These are phyloP conservation scores for Uria aalge DNA, from an alignment of 2,113 vertebrate species.

Conservation along the genomic window DNA sequence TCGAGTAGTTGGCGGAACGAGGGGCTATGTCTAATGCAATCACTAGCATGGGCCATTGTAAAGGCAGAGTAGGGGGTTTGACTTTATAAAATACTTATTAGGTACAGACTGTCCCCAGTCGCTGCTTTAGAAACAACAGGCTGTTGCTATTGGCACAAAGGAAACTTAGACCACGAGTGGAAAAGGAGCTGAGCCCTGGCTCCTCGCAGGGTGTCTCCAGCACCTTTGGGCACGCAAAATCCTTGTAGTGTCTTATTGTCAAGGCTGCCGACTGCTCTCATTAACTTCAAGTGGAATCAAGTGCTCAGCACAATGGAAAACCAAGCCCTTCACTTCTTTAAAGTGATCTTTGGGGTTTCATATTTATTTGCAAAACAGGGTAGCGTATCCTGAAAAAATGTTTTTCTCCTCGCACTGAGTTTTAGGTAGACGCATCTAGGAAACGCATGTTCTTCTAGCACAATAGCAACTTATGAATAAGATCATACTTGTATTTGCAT, in stretches of 20 bases:
- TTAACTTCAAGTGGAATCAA: conserved; percentile 51
- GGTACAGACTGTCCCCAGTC: not conserved
- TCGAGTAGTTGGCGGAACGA: not conserved
- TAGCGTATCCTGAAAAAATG: not conserved
- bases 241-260: not conserved
- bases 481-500: conserved; percentile 77
- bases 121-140: not conserved
- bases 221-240: conserved; percentile 12
- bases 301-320: conserved; percentile 38
- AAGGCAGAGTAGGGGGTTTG: not conserved
- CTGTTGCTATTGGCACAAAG: not conserved
- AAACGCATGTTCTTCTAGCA: conserved; percentile 25
- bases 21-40: not conserved
- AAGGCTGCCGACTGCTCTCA: conserved; percentile 36
- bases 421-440: conserved; percentile 38
- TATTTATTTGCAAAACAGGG: conserved; percentile 26
- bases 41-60: not conserved
- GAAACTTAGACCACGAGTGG: not conserved
- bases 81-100: not conserved
- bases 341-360: conserved; percentile 27
- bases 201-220: not conserved
- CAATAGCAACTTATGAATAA: conserved; percentile 71
- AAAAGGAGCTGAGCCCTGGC: not conserved
- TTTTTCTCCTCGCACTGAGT: not conserved
- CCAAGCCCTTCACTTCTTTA: conserved; percentile 13